Percentiles rank a stretch among this genome's conserved stretches.
Conservation (phyloP, 2,113 vertebrate species). For the Lontra canadensis region DNA sequence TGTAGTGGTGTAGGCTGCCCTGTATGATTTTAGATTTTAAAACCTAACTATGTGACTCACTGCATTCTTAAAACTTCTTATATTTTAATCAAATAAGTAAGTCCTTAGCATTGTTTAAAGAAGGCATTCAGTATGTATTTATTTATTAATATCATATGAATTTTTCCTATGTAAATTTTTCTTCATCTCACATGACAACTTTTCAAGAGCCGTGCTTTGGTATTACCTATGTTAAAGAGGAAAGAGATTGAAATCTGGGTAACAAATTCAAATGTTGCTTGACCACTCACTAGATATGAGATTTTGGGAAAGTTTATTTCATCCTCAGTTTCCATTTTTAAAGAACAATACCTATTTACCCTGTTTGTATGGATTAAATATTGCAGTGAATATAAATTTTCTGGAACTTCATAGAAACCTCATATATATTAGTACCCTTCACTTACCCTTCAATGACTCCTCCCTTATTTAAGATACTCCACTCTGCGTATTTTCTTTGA, state of each 20-base stretch:
- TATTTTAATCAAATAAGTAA: neutral
- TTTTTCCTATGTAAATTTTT: neutral
- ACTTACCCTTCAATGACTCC: constrained; percentile 13
- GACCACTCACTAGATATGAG: neutral
- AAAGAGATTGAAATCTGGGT: neutral
- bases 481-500: neutral
- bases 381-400: neutral
- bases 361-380: neutral
- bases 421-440: neutral
- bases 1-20: neutral
- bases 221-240: neutral
- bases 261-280: neutral
- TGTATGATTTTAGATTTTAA: neutral
- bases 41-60: neutral
- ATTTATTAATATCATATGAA: neutral
- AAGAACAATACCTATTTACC: neutral
- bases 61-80: neutral
- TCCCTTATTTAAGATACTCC: neutral
- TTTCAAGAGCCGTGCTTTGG: neutral
- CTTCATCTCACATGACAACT: neutral
- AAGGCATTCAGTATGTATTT: neutral
- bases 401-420: neutral
- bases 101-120: neutral
- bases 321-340: neutral
- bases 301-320: neutral